Conservation (phyloP, 2,797 vertebrate genomes). For the Rhinoraja longicauda region DNA sequence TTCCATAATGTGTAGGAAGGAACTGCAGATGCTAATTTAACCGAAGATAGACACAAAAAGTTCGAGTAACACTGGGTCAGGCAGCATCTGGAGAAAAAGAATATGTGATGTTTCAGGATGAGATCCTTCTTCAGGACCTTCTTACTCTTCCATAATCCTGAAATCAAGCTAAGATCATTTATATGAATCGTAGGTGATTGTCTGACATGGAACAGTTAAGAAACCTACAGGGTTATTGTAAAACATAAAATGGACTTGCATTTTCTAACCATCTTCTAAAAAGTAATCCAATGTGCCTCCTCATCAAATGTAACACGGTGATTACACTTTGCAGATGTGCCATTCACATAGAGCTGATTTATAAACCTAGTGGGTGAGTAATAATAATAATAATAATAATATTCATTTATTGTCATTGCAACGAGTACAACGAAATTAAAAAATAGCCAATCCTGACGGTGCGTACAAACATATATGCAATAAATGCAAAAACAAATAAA, state of each 20-base stretch:
- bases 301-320: neutral
- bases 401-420: too few relatives aligned
- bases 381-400: too few relatives aligned
- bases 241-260: neutral
- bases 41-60: too few relatives aligned
- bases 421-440: too few relatives aligned
- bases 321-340: neutral
- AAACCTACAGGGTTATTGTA: neutral
- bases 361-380: neutral
- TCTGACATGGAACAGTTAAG: neutral
- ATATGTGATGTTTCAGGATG: too few relatives aligned
- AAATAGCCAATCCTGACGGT: too few relatives aligned
- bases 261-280: neutral
- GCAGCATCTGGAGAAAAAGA: too few relatives aligned
- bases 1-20: neutral
- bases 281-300: neutral
- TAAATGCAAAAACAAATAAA: too few relatives aligned
- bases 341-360: neutral
- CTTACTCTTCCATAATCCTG: neutral
- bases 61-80: too few relatives aligned
- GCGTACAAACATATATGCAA: too few relatives aligned
- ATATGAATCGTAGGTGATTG: neutral
- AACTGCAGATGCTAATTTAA: too few relatives aligned
- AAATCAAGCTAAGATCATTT: neutral
- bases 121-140: too few relatives aligned